Percentiles rank a stretch among this genome's conserved stretches.
Conservation (phyloP, 1,140 invertebrate species). For the Coelopa frigida region DNA sequence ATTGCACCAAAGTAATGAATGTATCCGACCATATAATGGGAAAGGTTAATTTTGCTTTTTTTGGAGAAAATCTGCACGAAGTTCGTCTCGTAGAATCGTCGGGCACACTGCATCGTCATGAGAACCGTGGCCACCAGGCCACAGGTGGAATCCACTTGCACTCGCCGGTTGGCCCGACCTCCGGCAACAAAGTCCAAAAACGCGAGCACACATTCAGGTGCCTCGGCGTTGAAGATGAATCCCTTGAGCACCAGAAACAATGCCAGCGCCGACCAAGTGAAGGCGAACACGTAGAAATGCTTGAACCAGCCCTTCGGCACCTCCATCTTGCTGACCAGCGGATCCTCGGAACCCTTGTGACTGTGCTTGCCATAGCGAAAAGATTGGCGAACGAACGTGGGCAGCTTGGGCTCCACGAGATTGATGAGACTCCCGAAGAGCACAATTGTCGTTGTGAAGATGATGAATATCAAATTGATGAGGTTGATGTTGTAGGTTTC, state of each 20-base stretch:
- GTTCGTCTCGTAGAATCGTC: slow-evolving; percentile 71
- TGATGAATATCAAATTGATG: slow-evolving; percentile 51
- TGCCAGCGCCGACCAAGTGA: slow-evolving; percentile 47
- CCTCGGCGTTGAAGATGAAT: slow-evolving; percentile 45
- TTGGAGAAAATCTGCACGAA: slow-evolving; percentile 71
- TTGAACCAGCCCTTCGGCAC: slow-evolving; percentile 67
- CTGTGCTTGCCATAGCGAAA: slow-evolving; percentile 64
- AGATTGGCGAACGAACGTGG: slow-evolving; percentile 52
- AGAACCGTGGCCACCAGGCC: slow-evolving; percentile 52
- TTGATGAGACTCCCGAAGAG: slow-evolving; percentile 54
- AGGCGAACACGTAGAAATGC: slow-evolving; percentile 66
- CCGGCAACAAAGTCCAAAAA: slow-evolving; percentile 48
- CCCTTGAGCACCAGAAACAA: slow-evolving; percentile 46
- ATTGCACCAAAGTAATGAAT: slow-evolving; percentile 67
- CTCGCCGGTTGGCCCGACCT: slow-evolving; percentile 43
- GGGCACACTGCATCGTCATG: slow-evolving; percentile 59
- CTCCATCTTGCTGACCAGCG: slow-evolving; percentile 50
- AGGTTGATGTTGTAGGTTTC: slow-evolving; percentile 47
- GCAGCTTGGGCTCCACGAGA: slow-evolving; percentile 55
- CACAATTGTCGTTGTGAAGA: slow-evolving; percentile 46
- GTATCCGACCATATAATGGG: slow-evolving; percentile 67
- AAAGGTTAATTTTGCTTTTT: slow-evolving; percentile 67
- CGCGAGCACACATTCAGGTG: slow-evolving; percentile 46
- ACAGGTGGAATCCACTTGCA: slow-evolving; percentile 48
- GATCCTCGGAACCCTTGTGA: slow-evolving; percentile 47